Conservation (phyloP, 37 sponge, comb jelly and placozoan genomes). For the Spongilla lacustris region DNA sequence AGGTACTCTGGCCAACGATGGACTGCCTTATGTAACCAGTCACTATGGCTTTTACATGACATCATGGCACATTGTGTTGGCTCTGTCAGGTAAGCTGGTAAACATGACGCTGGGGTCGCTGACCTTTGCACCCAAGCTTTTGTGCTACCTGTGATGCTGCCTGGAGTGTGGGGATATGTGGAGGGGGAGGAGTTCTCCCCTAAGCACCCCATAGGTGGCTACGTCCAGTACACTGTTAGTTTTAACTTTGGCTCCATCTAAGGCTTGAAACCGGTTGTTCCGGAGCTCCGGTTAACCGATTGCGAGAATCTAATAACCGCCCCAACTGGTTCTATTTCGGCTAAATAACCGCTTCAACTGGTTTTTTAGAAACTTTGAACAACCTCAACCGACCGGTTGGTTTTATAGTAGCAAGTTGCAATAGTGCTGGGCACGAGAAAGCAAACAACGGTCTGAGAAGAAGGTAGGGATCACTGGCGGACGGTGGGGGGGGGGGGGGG, state of each 20-base stretch:
- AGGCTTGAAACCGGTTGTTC: too few species aligned
- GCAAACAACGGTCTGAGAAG: too few species aligned
- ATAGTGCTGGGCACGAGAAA: too few species aligned
- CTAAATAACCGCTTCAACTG: too few species aligned
- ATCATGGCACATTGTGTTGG: conserved; percentile 27
- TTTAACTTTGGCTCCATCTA: conserved; percentile 10
- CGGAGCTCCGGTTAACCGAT: too few species aligned
- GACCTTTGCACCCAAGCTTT: background rate
- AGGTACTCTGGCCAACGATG: background rate
- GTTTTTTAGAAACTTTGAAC: too few species aligned
- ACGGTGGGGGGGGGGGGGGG: too few species aligned
- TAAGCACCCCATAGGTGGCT: background rate
- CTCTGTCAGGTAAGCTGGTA: conserved; percentile 5
- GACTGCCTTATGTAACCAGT: conserved; percentile 13
- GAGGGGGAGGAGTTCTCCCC: background rate
- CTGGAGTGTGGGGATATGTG: conserved; percentile 13
- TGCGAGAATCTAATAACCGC: too few species aligned
- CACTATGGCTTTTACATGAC: conserved; percentile 42
- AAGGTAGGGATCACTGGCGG: too few species aligned
- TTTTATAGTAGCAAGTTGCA: too few species aligned
- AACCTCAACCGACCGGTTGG: too few species aligned
- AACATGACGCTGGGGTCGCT: background rate
- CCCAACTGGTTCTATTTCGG: too few species aligned
- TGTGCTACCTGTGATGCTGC: conserved; percentile 10
- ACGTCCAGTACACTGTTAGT: conserved; percentile 1